These are phyloP conservation scores for Ginglymostoma cirratum DNA, from an alignment of 2,113 vertebrate species.

Conservation along the genomic window DNA sequence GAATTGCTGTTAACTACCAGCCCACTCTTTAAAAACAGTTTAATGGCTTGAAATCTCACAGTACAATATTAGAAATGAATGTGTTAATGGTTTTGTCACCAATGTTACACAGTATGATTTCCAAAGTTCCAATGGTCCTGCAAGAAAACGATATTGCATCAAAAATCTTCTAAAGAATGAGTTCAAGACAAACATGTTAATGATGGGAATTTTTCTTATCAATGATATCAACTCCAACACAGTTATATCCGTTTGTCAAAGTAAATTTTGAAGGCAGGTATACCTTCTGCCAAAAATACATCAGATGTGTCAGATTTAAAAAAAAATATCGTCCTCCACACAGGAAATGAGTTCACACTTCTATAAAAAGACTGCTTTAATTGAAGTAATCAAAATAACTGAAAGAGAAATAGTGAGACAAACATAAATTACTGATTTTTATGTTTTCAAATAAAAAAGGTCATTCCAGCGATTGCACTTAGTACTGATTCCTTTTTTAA, in stretches of 20 bases:
- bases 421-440: neutral
- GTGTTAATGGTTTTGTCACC: neutral
- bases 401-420: neutral
- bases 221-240: neutral
- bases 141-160: neutral
- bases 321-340: neutral
- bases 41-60: constrained; percentile 25
- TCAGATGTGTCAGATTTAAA: constrained; percentile 5
- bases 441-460: neutral
- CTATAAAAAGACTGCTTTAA: neutral
- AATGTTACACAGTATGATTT: neutral
- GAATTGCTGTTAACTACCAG: neutral
- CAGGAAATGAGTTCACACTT: constrained; percentile 17
- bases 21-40: neutral
- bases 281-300: constrained; percentile 28
- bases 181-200: neutral
- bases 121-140: neutral
- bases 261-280: neutral
- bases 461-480: neutral
- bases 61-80: neutral
- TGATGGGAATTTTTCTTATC: neutral
- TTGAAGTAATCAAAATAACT: neutral
- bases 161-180: neutral
- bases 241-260: neutral
- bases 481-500: neutral